A percentile compares a stretch with the other conserved stretches of the same genome.
These are phyloP conservation scores for Rhabdophis nuchalis DNA, from an alignment of 2,797 vertebrate species.

Conservation along the genomic window DNA sequence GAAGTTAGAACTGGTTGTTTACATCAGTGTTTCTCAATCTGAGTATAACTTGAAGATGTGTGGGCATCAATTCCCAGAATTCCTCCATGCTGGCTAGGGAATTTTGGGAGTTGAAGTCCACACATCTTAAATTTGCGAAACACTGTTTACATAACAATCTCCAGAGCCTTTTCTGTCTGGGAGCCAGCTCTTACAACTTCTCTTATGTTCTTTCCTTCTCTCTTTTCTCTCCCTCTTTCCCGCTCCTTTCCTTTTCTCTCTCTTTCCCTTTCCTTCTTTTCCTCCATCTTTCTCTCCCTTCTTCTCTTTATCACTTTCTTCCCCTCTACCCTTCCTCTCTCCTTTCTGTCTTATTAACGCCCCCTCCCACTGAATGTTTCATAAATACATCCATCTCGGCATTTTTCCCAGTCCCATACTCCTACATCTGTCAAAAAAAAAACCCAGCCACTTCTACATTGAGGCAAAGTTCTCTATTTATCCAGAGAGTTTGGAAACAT, in stretches of 20 bases:
- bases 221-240: not conserved
- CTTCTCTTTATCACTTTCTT: not conserved
- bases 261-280: not conserved
- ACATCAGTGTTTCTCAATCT: not conserved
- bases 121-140: not conserved
- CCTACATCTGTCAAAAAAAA: not conserved
- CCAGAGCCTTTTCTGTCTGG: not conserved
- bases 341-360: not conserved
- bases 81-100: not conserved
- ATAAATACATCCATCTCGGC: not conserved
- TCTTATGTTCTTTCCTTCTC: not conserved
- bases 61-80: not conserved
- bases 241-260: not conserved
- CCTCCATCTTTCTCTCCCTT: not conserved
- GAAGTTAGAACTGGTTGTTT: not conserved
- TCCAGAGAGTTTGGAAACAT: not conserved
- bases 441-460: not conserved
- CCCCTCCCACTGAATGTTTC: not conserved
- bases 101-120: not conserved
- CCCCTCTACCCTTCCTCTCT: not conserved
- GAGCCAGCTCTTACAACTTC: not conserved
- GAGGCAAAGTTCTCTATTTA: not conserved
- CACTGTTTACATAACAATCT: not conserved
- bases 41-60: not conserved
- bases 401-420: not conserved